A percentile compares a stretch with the other conserved stretches of the same genome.
phyloP scores from a whole-genome alignment of 2,797 vertebrate species.

The Scleropages formosus region DNA sequence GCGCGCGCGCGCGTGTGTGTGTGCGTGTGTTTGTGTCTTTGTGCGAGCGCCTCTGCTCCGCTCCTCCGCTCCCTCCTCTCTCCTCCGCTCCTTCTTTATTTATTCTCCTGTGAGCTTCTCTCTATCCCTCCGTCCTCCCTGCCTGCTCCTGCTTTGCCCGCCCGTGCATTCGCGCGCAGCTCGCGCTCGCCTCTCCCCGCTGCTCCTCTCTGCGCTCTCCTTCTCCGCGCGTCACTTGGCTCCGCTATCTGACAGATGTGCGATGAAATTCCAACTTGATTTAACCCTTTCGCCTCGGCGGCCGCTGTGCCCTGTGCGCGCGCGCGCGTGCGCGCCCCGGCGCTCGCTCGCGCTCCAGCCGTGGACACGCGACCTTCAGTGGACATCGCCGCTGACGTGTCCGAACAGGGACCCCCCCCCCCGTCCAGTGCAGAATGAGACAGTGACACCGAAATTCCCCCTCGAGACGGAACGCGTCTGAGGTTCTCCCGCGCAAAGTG shows the following conservation, averaged over 20 bases:
- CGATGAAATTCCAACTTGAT: constrained; percentile 81
- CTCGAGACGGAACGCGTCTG: too few relatives aligned
- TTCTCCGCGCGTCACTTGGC: constrained; percentile 77
- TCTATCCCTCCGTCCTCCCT: constrained; percentile 68
- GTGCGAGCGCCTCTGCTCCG: constrained; percentile 28
- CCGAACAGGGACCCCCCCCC: too few relatives aligned
- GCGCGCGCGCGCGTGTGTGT: too few relatives aligned
- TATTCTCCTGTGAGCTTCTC: constrained; percentile 74
- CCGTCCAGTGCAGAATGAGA: too few relatives aligned
- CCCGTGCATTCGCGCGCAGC: constrained; percentile 16
- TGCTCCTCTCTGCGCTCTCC: constrained; percentile 56
- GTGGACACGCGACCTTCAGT: too few relatives aligned
- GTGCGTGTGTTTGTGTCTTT: too few relatives aligned
- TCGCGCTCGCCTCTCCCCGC: constrained; percentile 57
- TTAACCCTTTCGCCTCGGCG: constrained; percentile 78
- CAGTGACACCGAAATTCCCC: too few relatives aligned
- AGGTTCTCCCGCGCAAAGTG: too few relatives aligned
- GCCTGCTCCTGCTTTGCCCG: constrained; percentile 78
- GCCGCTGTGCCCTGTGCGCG: too few relatives aligned
- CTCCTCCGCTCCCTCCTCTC: constrained; percentile 48
- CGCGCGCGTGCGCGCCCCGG: too few relatives aligned
- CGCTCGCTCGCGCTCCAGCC: too few relatives aligned
- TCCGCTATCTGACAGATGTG: constrained; percentile 88
- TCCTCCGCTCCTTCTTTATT: constrained; percentile 67
- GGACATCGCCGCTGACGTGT: too few relatives aligned